Evolutionary conservation across 1,140 invertebrate genomes (phyloP).

Genomic region (Trichonephila inaurata): DNA sequence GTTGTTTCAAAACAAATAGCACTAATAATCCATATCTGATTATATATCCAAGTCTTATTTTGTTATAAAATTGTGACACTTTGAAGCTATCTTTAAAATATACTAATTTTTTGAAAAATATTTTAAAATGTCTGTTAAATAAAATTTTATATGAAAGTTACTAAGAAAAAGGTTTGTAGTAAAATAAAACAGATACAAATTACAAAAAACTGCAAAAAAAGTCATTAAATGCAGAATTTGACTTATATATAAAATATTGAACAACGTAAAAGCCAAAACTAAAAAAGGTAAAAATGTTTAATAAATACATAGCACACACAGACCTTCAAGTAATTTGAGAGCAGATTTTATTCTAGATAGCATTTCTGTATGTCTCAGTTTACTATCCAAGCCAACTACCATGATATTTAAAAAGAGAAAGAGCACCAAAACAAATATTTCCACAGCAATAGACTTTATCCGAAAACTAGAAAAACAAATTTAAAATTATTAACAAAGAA

Average conservation of each 20-base stretch:
- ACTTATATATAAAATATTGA: neutral
- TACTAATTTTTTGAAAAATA: too few species aligned
- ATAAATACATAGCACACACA: conserved; percentile 79
- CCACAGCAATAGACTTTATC: conserved; percentile 81
- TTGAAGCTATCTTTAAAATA: too few species aligned
- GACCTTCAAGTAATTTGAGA: conserved; percentile 83
- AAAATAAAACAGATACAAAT: too few species aligned
- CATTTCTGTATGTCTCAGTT: conserved; percentile 86
- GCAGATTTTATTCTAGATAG: conserved; percentile 83
- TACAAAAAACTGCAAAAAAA: too few species aligned
- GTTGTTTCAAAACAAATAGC: too few species aligned
- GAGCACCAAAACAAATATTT: conserved; percentile 82
- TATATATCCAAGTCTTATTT: too few species aligned
- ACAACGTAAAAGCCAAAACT: neutral
- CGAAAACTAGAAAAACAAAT: conserved; percentile 78
- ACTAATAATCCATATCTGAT: too few species aligned
- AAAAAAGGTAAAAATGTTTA: neutral
- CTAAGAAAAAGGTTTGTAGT: too few species aligned
- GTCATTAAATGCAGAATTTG: neutral
- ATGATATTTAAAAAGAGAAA: conserved; percentile 83
- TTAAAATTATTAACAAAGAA: conserved; percentile 78
- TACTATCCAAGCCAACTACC: conserved; percentile 85
- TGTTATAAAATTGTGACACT: too few species aligned
- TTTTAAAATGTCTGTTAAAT: too few species aligned
- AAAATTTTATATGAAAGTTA: too few species aligned